Base-by-base conservation (phyloP, 2,888 invertebrate genomes). In the Dolichopus griseipennis region DNA sequence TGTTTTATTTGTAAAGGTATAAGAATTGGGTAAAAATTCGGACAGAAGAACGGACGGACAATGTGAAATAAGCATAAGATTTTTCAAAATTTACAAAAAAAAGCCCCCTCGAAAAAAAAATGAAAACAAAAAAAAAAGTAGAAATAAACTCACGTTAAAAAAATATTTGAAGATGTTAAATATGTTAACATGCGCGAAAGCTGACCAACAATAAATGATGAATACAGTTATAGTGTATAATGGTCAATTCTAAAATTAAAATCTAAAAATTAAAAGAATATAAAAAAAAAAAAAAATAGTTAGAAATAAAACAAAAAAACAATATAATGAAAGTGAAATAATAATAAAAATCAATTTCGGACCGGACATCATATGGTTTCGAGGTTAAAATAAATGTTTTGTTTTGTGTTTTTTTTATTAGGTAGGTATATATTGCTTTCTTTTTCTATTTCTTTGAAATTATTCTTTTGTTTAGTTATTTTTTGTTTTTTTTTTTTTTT, bases 341-440 rank as follows among this genome's bases (percentile, higher is more conserved):
- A 52, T 52, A 52, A 52, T 37, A 52, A 52, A 52, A 52, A 52
- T 52, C 52, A 52, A 52, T 52, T n/a, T 52, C n/a, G n/a, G 52
- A 52, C 52, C 52, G 15, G 52, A 52, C 15, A 52, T 52, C 52
- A 52, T 52, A 52, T 52, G 52, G 52, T 52, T 52, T 52, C 15
- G 52, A 52, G 52, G 52, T 52, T 52, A 43, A n/a, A n/a, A 27
- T 52, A 41, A 2, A 41, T 12, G 27, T 27, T 27, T 41, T 15
- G 41, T 15, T 41, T 41, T 41, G 2, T 15, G 2, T 41, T 41
- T 41, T 41, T 41, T 41, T 15, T 41, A 9, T 12, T 41, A 41
- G 41, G n/a, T n/a, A n/a, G n/a, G n/a, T n/a, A n/a, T n/a, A 9
- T 41, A 41, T 41, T 12, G 1, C 41, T 41, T 27, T 27, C 2